phyloP scores from a whole-genome alignment of 2,888 invertebrate genomes.

The Pterostichus niger region DNA sequence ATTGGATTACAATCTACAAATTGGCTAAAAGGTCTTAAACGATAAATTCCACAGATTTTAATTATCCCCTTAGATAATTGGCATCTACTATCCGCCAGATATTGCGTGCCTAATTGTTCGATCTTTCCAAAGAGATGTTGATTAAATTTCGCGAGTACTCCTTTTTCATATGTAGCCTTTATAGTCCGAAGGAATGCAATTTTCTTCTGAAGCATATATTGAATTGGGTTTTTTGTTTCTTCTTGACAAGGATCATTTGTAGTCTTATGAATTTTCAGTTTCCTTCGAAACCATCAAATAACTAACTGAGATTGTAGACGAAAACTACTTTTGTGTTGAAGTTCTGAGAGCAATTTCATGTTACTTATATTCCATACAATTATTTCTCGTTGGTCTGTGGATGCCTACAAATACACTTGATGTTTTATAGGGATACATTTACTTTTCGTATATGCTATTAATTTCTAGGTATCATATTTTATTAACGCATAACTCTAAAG shows the following conservation, averaged over 20 bases:
- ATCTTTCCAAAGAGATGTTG: constrained; percentile 34
- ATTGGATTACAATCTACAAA: too few relatives aligned
- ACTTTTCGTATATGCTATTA: neutral
- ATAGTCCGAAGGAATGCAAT: constrained; percentile 48
- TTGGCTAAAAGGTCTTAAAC: neutral
- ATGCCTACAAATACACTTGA: neutral
- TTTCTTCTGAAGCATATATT: constrained; percentile 44
- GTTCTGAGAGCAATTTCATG: constrained; percentile 37
- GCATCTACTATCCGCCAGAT: constrained; percentile 30
- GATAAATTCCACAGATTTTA: constrained; percentile 38
- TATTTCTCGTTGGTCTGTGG: neutral
- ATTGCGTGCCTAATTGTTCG: constrained; percentile 42
- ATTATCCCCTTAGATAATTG: constrained; percentile 29
- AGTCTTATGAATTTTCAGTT: constrained; percentile 47
- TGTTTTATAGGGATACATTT: neutral
- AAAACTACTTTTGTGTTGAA: constrained; percentile 39
- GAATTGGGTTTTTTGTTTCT: constrained; percentile 36
- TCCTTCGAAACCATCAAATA: constrained; percentile 40
- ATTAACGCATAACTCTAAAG: constrained; percentile 1
- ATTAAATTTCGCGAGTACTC: constrained; percentile 47
- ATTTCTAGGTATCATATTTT: neutral
- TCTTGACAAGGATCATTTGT: constrained; percentile 42
- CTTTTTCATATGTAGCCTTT: constrained; percentile 50
- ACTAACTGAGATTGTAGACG: constrained; percentile 35
- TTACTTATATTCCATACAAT: constrained; percentile 31